Base-by-base conservation (phyloP, 2,113 vertebrate genomes). In the Psophia crepitans region DNA sequence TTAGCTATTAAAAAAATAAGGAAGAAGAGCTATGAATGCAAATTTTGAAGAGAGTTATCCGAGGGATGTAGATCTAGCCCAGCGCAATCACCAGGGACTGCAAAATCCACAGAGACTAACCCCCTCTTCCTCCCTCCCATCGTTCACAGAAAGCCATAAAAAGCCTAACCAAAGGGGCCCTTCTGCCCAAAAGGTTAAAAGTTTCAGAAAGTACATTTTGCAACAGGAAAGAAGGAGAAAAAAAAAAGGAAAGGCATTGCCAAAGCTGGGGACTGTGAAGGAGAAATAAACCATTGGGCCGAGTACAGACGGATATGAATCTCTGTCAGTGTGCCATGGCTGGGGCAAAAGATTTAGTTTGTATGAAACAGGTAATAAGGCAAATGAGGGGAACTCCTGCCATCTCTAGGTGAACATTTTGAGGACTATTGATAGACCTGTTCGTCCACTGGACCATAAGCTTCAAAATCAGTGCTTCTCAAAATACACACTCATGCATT, bases 1-100 rank as follows among this genome's bases (percentile, higher is more conserved):
- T 98, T 97, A 26, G 97, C 99, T 99, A 33, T 80, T 27, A 79
- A 80, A 64, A 22, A 60, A 76, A 19, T 28, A 89, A 79, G 11
- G 53, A 48, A 87, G 27, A 77, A 84, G 35, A 61, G 10, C 21
- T 61, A 32, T 27, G 1, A 95, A 39, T 28, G 5, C 9, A 87
- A 76, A 82, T 44, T 23, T 32, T 70, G 46, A 61, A 27, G 21
- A 43, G 33, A 54, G 5, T 68, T 76, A 39, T 56, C n/a, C 6
- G 6, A 66, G 43, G 20, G 33, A 11, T 39, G 9, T 16, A 82
- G 28, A 71, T 43, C n/a, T 39, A 78, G 14, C 28, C 8, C 27
- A 69, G 39, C 32, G 56, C 14, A 77, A 53, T 23, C 28, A n/a
- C 9, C 41, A 6, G 15, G 46, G 28, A 49, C 6, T 21, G 20